These are phyloP conservation scores for Ursus arctos DNA, from an alignment of 2,113 vertebrate species.

Conservation along the genomic window DNA sequence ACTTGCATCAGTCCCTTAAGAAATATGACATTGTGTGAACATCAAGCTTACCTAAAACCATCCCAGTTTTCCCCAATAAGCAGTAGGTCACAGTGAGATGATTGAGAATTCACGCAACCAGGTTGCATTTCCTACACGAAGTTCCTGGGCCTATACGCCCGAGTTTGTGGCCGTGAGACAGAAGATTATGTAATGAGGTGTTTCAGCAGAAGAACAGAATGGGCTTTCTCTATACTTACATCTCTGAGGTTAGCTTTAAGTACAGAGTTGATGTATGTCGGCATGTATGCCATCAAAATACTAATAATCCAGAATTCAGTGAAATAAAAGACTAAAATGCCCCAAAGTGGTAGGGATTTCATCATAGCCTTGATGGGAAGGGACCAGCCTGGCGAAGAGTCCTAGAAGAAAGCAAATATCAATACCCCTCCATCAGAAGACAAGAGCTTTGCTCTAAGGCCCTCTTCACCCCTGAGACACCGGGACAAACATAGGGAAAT, in stretches of 20 bases:
- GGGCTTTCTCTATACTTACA: constrained; percentile 77
- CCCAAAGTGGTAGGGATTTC: constrained; percentile 91
- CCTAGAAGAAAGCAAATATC: constrained; percentile 81
- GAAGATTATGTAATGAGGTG: not conserved
- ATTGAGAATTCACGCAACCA: not conserved
- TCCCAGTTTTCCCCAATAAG: not conserved
- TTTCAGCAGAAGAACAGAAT: not conserved
- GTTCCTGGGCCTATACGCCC: not conserved
- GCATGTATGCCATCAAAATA: constrained; percentile 89
- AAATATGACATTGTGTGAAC: not conserved
- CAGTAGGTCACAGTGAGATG: not conserved
- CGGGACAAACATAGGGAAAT: not conserved
- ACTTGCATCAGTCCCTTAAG: not conserved
- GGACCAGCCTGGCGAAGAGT: constrained; percentile 86
- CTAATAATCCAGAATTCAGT: constrained; percentile 90
- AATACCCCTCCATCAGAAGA: not conserved
- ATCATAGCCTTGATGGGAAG: constrained; percentile 88
- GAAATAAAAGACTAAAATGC: constrained; percentile 91
- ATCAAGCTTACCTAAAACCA: not conserved
- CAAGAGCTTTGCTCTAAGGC: not conserved
- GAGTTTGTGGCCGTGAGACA: not conserved
- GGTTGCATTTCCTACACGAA: not conserved
- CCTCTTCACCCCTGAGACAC: too few species aligned
- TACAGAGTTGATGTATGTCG: constrained; percentile 89
- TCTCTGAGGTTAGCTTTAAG: constrained; percentile 90